phyloP scores from a whole-genome alignment of 1,140 invertebrate genomes.

The Periplaneta americana region DNA sequence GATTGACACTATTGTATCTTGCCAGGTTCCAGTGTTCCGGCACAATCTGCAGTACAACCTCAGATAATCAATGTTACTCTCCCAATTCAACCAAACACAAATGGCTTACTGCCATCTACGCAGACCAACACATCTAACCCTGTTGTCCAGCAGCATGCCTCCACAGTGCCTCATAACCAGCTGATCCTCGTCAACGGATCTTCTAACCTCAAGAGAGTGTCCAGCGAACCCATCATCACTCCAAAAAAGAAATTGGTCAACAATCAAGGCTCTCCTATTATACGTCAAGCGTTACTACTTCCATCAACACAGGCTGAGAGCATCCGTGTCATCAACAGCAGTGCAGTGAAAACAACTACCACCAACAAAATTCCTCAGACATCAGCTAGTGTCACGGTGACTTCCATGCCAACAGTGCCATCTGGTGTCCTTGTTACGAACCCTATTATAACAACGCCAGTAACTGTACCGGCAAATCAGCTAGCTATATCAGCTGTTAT shows the following conservation, averaged over 20 bases:
- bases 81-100: background rate
- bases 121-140: background rate
- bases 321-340: background rate
- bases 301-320: background rate
- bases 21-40: background rate
- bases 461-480: too few species aligned
- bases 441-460: background rate
- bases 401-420: background rate
- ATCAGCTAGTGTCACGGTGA: background rate
- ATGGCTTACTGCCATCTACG: background rate
- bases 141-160: background rate
- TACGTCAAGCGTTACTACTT: background rate
- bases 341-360: background rate
- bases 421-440: background rate
- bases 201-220: background rate
- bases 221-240: background rate
- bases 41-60: background rate
- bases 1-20: too few species aligned
- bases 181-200: background rate
- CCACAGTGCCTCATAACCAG: background rate
- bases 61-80: background rate
- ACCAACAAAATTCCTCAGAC: too few species aligned
- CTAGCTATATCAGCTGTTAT: background rate
- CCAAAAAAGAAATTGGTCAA: background rate
- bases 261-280: background rate